phyloP scores from a whole-genome alignment of 2,888 invertebrate species.

The Plemyria rubiginata region DNA sequence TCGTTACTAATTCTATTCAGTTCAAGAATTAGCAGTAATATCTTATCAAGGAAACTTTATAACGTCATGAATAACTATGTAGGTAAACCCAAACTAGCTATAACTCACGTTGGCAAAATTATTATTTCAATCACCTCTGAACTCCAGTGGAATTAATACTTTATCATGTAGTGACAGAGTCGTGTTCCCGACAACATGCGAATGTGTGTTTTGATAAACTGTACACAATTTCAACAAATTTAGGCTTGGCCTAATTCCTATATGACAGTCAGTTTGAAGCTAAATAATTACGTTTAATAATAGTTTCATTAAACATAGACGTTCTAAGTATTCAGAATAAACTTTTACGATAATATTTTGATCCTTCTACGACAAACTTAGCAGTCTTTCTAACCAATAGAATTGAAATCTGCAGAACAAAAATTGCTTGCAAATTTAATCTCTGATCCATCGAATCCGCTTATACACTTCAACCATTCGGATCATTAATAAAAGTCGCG shows the following conservation, averaged over 20 bases:
- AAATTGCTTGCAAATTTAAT: conserved; percentile 3
- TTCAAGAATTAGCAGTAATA: background rate
- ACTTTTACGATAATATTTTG: background rate
- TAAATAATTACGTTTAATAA: conserved; percentile 39
- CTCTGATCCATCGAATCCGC: conserved; percentile 39
- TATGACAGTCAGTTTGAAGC: conserved; percentile 45
- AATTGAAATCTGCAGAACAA: background rate
- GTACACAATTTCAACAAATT: conserved; percentile 40
- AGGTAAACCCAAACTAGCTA: background rate
- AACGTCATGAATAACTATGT: background rate
- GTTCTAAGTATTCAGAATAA: background rate
- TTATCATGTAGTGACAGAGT: conserved; percentile 9
- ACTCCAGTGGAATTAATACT: conserved; percentile 2
- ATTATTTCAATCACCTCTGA: conserved; percentile 5
- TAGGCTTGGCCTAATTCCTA: conserved; percentile 40
- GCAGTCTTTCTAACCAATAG: background rate
- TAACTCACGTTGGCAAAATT: background rate
- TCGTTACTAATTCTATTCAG: background rate
- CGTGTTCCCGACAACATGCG: conserved; percentile 12
- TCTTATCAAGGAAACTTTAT: background rate
- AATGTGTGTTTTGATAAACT: conserved; percentile 38
- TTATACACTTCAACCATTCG: conserved; percentile 41
- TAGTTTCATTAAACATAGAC: background rate
- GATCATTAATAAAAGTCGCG: conserved; percentile 54
- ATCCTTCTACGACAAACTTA: background rate